Evolutionary conservation across 2,888 invertebrate species (phyloP), one percentile per base, ranked within the genome.

Genomic region (Drosophila atripex): DNA sequence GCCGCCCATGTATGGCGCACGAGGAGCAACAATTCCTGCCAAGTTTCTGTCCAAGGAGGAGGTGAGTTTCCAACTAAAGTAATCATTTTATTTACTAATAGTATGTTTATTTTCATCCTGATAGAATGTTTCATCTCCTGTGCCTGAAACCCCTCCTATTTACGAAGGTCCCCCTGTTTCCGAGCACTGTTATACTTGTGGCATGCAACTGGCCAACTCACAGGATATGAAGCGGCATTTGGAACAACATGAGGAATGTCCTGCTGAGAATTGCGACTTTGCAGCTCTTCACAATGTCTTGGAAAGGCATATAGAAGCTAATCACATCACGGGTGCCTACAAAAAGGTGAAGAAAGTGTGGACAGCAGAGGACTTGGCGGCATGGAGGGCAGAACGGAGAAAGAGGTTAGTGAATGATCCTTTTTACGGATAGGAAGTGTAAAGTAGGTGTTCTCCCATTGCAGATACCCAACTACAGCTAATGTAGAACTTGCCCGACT

Each of bases 241-340:
- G 73, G 91, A 92, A n/a, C 94, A 95, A 80, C 98, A 98, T 91
- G 93, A 94, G 91, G 93, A 93, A 90, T 98, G 98, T 89, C 95
- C 95, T 53, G 93, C 95, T 54, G 96, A 96, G 80, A 96, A 95
- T 12, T 98, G 98, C 89, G 73, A 63, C 3, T 90, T 85, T 45
- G 60, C 69, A 0, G 90, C 88, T 3, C 68, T 89, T 46, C 58
- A 80, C 2, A 95, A 95, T 90, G 93, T 97, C 2, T 94, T 98
- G 12, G 94, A 95, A 68, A 94, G 94, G 77, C 98, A 98, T 89
- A 94, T 96, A 76, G 93, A 94, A 89, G 94, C 95, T 93, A 96
- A 97, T 91, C 98, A 98, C 91, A 93, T 93, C 6, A 94, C 95
- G n/a, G 97, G 97, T 0, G 91, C 97, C 16, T 98, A 95, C 86